Evolutionary conservation across 2,113 vertebrate genomes (phyloP), one percentile per base, ranked within the genome.

Genomic region (Pimephales promelas): DNA sequence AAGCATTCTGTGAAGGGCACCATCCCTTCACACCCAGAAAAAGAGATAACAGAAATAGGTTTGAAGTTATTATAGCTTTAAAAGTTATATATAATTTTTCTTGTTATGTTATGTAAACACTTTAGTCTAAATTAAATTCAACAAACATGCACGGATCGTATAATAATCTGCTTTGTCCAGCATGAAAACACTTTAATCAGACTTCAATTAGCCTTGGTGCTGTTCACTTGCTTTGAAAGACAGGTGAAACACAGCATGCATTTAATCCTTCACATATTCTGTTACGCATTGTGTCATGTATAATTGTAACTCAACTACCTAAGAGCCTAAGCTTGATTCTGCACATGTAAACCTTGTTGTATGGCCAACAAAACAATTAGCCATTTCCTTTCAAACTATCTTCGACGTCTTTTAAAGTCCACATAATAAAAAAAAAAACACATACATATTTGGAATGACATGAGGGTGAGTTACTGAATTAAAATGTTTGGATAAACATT

Each of bases 11-110:
- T 89, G 92, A 70, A 78, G 24, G 43, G 40, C 73, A 93, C 93
- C 91, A 93, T 94, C 90, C 88, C 92, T 93, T 92, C 90, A 92
- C 91, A 92, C 91, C 92, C 88, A 93, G 91, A 91, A 31, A 83
- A 86, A 91, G 76, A 94, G 92, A 88, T 90, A 88, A 74, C 83
- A 91, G 86, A 81, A 90, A 61, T 92, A 90, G 89, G 92, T 88
- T 66, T 79, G 43, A n/a, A n/a, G n/a, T n/a, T n/a, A n/a, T n/a
- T n/a, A n/a, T n/a, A n/a, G n/a, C 10, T 72, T 45, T 45, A 47
- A 47, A 26, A 43, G 40, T 24, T 72, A 24, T 13, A 72, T 45
- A 45, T 71, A 10, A 68, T 1, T 3, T 24, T n/a, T n/a, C n/a
- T 13, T 13, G 24, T 24, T 36, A 68, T 40, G 64, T 36, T 36